These are phyloP conservation scores for Corvus moneduloides DNA, from an alignment of 2,113 vertebrate genomes.

Conservation along the genomic window DNA sequence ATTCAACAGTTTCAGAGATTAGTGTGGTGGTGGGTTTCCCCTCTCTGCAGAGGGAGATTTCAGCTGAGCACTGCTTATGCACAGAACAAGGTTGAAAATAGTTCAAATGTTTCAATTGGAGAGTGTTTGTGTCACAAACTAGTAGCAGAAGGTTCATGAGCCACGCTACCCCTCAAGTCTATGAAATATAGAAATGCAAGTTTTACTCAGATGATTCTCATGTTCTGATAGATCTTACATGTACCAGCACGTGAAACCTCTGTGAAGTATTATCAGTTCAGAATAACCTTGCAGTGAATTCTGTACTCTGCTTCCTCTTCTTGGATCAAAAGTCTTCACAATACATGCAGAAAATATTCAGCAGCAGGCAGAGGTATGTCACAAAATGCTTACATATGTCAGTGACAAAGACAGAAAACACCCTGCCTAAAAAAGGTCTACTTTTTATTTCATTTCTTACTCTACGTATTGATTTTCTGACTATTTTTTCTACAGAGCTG, in stretches of 20 bases:
- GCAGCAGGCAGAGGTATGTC: background rate
- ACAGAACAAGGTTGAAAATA: background rate
- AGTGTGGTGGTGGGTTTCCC: background rate
- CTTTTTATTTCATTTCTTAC: constrained; percentile 84
- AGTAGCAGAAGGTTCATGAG: background rate
- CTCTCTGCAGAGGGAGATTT: background rate
- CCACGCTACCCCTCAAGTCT: background rate
- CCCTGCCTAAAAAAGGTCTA: constrained; percentile 19
- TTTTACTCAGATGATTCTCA: background rate
- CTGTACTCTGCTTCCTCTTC: background rate
- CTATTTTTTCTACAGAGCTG: constrained; percentile 79
- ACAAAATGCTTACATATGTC: constrained; percentile 18
- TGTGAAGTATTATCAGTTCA: background rate
- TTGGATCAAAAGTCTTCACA: background rate
- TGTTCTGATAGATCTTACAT: background rate
- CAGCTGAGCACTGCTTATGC: background rate
- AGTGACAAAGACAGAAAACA: constrained; percentile 38
- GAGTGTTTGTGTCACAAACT: background rate
- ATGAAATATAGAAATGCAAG: background rate
- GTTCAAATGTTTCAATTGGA: background rate
- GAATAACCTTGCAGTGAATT: background rate
- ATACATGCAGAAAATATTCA: background rate
- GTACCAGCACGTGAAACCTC: background rate
- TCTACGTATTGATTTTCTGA: constrained; percentile 87
- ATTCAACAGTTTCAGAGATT: background rate